These are phyloP conservation scores for Lepidocolaptes lacrymiger DNA, from an alignment of 2,797 vertebrate species.

Conservation along the genomic window DNA sequence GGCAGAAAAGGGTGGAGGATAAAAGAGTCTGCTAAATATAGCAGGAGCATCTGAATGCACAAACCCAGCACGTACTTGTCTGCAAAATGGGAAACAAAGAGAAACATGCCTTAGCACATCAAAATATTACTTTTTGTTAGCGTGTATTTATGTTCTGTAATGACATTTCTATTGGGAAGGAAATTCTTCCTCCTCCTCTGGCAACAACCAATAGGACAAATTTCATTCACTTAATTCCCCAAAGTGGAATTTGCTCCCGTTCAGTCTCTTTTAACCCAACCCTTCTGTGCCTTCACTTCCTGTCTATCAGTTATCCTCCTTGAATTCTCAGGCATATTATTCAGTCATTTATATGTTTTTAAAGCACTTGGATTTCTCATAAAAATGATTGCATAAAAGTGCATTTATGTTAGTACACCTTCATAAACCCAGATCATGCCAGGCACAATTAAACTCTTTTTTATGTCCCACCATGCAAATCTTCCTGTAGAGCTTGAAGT, in stretches of 20 bases:
- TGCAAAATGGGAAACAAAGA: conserved; percentile 35
- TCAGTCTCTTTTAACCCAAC: background rate
- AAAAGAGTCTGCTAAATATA: conserved; percentile 29
- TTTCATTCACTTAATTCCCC: background rate
- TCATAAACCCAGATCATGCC: background rate
- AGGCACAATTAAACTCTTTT: background rate
- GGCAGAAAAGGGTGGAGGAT: conserved; percentile 25
- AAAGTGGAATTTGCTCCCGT: background rate
- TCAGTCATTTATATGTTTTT: conserved; percentile 25
- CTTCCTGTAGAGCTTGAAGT: conserved; percentile 34
- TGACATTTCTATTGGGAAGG: background rate
- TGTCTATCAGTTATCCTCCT: background rate
- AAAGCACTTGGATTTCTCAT: background rate
- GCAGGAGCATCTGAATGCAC: conserved; percentile 27
- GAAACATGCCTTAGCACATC: conserved; percentile 15
- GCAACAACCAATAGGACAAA: background rate
- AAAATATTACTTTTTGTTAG: conserved; percentile 40
- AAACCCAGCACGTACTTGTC: background rate
- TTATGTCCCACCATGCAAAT: background rate
- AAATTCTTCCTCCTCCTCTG: conserved; percentile 11
- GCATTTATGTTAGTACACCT: background rate
- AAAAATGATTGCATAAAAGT: background rate
- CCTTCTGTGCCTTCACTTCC: background rate
- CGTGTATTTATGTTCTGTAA: background rate
- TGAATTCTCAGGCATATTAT: background rate